Percentiles rank a stretch among this genome's conserved stretches.
Conservation (phyloP, 2,797 vertebrate genomes). For the Triplophysa yarkandensis region DNA sequence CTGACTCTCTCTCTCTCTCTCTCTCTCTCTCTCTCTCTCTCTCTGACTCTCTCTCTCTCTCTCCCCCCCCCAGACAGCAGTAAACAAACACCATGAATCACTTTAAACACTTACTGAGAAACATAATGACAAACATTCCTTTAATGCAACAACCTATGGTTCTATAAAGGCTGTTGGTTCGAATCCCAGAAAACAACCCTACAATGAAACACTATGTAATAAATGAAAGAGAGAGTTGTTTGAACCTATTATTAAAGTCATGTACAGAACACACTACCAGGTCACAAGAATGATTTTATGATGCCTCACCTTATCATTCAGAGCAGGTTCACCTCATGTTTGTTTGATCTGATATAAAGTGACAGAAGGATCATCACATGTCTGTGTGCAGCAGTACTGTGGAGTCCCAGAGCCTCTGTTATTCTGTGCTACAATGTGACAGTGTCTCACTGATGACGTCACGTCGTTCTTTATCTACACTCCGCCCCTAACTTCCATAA, state of each 20-base stretch:
- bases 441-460: constrained; percentile 2
- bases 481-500: not conserved
- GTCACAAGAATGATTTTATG: not conserved
- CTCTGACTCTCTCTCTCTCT: constrained; percentile 22
- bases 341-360: not conserved
- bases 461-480: not conserved
- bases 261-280: not conserved
- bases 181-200: too few species aligned
- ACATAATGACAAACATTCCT: not conserved
- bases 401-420: not conserved
- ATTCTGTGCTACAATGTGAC: constrained; percentile 23
- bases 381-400: not conserved
- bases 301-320: constrained; percentile 1
- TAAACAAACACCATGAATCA: constrained; percentile 23
- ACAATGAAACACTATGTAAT: too few species aligned
- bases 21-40: too few species aligned
- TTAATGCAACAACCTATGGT: not conserved
- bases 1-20: too few species aligned
- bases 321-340: not conserved
- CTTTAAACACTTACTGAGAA: not conserved
- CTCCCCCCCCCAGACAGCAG: not conserved
- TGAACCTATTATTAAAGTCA: too few species aligned
- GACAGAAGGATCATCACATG: not conserved
- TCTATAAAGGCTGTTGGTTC: too few species aligned
- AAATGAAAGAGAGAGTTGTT: too few species aligned